Base-by-base conservation (phyloP, 2,797 vertebrate genomes). In the Falco columbarius region DNA sequence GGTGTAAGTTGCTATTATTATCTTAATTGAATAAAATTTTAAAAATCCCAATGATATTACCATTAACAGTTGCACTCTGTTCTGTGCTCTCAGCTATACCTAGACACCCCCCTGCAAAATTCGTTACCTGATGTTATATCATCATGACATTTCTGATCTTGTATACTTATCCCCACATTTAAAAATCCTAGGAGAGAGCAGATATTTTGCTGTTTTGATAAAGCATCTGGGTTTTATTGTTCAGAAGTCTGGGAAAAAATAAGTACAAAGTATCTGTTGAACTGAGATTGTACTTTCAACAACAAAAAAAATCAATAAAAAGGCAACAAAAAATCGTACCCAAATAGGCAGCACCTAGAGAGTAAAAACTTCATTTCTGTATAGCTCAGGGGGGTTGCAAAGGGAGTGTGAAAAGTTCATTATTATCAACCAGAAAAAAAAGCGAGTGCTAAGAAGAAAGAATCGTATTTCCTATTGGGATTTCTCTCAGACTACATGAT, bases 371-470 rank as follows among this genome's bases (percentile, higher is more conserved):
- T 98, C 96, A 96, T 98, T 98, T 97, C 97, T 98, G 83, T 97
- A 97, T 98, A 97, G 98, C 98, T 98, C 96, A 95, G 94, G 97
- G 96, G 87, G 93, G 95, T 98, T 98, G 98, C 99, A 98, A 96
- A 98, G 99, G 99, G 99, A 99, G 98, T 98, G 97, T 98, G 98
- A 99, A 99, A 98, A 99, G 99, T 99, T 99, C 98, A 98, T 98
- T 98, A 97, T 98, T 98, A 99, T 98, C 98, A 99, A 98, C 96
- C 97, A 98, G 98, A 94, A 97, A 98, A 98, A 98, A 97, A 89
- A 95, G 94, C 70, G 51, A 98, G 97, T 62, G 90, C 95, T 97
- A 98, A 99, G 98, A 99, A 99, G 98, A 99, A 99, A 99, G 98
- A 97, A 98, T 96, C 81, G 7, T 93, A 96, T 96, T 98, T 98